These are phyloP conservation scores for Bryconaethiops microstoma DNA, from an alignment of 2,797 vertebrate species.

Conservation along the genomic window DNA sequence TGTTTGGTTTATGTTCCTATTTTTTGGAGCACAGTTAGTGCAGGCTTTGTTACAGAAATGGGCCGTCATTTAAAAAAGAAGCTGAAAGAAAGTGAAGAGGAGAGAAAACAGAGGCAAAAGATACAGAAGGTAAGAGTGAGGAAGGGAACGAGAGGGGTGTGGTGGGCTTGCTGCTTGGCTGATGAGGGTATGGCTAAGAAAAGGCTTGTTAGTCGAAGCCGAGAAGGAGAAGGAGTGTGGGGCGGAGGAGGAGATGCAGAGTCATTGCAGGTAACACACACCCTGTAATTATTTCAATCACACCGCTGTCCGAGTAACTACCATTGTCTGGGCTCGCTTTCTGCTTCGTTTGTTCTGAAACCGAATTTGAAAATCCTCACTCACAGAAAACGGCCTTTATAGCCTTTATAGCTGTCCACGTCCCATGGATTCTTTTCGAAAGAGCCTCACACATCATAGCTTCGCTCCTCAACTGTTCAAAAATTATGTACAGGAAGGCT, in stretches of 20 bases:
- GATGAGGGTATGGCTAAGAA: slow-evolving; percentile 20
- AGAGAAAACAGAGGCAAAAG: not conserved
- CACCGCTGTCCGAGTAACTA: slow-evolving; percentile 58
- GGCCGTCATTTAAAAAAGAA: not conserved
- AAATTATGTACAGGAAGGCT: too few species aligned
- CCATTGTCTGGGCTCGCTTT: too few species aligned
- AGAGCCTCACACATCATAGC: too few species aligned
- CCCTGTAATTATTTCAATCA: slow-evolving; percentile 83
- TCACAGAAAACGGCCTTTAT: too few species aligned
- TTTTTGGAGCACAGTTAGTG: not conserved
- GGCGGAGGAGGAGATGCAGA: slow-evolving; percentile 40
- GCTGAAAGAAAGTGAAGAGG: not conserved
- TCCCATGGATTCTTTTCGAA: too few species aligned
- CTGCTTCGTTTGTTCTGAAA: too few species aligned
- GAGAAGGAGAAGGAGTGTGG: slow-evolving; percentile 11
- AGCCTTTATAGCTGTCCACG: too few species aligned
- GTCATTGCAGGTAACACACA: slow-evolving; percentile 75
- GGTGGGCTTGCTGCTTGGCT: slow-evolving; percentile 9
- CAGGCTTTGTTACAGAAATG: not conserved
- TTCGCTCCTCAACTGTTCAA: too few species aligned
- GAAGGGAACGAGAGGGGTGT: slow-evolving; percentile 58
- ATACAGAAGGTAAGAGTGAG: not conserved
- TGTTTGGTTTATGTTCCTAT: not conserved
- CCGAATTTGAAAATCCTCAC: too few species aligned
- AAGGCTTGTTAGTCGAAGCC: slow-evolving; percentile 24